phyloP scores from a whole-genome alignment of 2,888 invertebrate species.

The Scaptomyza polygonia region DNA sequence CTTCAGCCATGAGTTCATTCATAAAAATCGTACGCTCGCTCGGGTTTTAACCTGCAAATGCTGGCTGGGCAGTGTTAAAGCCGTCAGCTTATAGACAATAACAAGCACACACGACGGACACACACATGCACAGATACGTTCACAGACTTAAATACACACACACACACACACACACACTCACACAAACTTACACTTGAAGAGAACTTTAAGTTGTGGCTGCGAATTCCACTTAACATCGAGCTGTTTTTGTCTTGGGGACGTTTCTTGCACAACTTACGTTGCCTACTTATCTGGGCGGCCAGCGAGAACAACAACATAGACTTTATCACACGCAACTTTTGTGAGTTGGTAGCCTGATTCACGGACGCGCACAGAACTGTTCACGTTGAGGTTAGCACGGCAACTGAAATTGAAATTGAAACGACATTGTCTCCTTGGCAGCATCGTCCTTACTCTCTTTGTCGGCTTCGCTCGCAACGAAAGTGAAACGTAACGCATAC shows the following conservation, averaged over 20 bases:
- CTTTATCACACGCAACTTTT: slow-evolving; percentile 51
- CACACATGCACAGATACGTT: slow-evolving; percentile 17
- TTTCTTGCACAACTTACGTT: slow-evolving; percentile 62
- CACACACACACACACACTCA: slow-evolving; percentile 14
- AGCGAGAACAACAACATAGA: slow-evolving; percentile 25
- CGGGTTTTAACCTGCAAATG: slow-evolving; percentile 28
- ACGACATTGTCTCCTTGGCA: slow-evolving; percentile 36
- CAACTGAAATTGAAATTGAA: slow-evolving; percentile 77
- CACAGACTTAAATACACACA: slow-evolving; percentile 7
- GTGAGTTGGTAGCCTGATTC: slow-evolving; percentile 18
- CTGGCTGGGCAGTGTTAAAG: slow-evolving; percentile 37
- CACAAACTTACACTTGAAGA: slow-evolving; percentile 6
- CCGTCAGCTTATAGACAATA: slow-evolving; percentile 50
- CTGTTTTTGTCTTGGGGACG: slow-evolving; percentile 34
- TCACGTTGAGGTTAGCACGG: slow-evolving; percentile 72
- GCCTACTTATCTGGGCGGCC: slow-evolving; percentile 67
- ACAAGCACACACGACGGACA: slow-evolving; percentile 23
- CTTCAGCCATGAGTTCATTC: slow-evolving; percentile 58
- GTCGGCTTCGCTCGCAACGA: slow-evolving; percentile 59
- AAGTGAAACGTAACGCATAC: slow-evolving; percentile 77
- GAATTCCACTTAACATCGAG: slow-evolving; percentile 50
- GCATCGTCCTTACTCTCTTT: slow-evolving; percentile 33
- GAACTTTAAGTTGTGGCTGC: slow-evolving; percentile 52
- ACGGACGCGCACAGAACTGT: slow-evolving; percentile 54
- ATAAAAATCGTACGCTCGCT: slow-evolving; percentile 65